Base-by-base conservation (phyloP, 2,888 invertebrate species). In the Brenthis hecate region DNA sequence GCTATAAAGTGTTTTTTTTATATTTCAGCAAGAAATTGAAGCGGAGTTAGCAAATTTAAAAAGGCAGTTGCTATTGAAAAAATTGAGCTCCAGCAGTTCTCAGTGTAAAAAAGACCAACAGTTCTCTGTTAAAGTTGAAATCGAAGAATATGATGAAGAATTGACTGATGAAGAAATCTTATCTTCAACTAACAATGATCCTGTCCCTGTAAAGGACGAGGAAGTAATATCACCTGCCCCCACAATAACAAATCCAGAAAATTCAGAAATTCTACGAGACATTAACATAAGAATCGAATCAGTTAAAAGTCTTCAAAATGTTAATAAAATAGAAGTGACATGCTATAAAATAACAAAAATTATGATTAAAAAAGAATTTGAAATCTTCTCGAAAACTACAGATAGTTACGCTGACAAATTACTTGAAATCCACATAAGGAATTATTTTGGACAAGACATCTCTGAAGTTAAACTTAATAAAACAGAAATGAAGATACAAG, bases 61-160 rank as follows among this genome's bases (percentile, higher is more conserved):
- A 54, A 65, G 68, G 11, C 65, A 58, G n/a, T 66, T 61, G 23
- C 68, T 68, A 28, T 60, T 69, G 16, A 72, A 65, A 43, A 69
- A 61, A 28, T 67, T 70, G 32, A 66, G 50, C 2, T 48, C 51
- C 0, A 36, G 51, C 13, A 48, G 13, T 23, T 13, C 28, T 43
- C 13, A 19, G 23, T 16, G 6, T 19, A 16, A 54, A 4, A 54
- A 36, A 60, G 67, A 13, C 60, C 67, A 2, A 47, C 71, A 16
- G 66, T 76, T 79, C 57, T 76, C 77, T 0, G 67, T 80, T 6
- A 77, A 79, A 48, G 72, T 81, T 14, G 77, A 80, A 68, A 76
- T 81, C 0, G 79, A 79, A 43, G 74, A 75, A 58, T 71, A 74
- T 51, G 73, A 74, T 6, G 66, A 70, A 0, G 16, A 69, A 60